phyloP scores from a whole-genome alignment of 2,888 invertebrate species.

The Thereva nobilitata region DNA sequence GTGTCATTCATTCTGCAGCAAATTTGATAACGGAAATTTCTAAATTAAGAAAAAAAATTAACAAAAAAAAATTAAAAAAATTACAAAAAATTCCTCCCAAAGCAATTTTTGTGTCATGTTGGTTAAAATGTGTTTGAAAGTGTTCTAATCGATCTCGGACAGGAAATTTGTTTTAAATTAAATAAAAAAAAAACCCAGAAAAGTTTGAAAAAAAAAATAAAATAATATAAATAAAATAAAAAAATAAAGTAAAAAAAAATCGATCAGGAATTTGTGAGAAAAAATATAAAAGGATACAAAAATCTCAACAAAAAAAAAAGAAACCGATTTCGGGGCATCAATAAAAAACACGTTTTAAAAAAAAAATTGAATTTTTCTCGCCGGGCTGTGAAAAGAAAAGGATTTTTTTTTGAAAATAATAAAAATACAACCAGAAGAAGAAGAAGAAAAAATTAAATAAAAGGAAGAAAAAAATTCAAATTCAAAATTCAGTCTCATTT shows the following conservation, averaged over 20 bases:
- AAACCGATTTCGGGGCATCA: no score
- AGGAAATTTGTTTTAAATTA: not conserved
- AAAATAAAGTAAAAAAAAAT: no score
- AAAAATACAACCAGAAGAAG: slow-evolving; percentile 6
- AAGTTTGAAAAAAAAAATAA: not conserved
- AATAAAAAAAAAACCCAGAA: slow-evolving; percentile 12
- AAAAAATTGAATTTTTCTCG: no score
- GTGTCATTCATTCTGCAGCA: not conserved
- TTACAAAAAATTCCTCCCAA: not conserved
- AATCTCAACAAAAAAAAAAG: no score
- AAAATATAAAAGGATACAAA: no score
- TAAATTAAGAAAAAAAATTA: not conserved
- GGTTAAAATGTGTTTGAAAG: no score
- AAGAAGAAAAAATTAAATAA: slow-evolving; percentile 7
- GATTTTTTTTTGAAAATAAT: not conserved
- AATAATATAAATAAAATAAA: slow-evolving; percentile 4
- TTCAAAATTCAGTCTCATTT: slow-evolving; percentile 29
- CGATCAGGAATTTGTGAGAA: no score
- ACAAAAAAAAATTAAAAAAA: no score
- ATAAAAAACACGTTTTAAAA: no score
- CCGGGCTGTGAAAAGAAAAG: no score
- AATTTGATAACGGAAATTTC: not conserved
- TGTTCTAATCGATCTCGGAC: no score
- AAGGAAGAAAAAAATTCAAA: slow-evolving; percentile 11
- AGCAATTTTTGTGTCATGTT: not conserved